These are phyloP conservation scores for Dipodomys merriami DNA, from an alignment of 2,113 vertebrate genomes.

Conservation along the genomic window DNA sequence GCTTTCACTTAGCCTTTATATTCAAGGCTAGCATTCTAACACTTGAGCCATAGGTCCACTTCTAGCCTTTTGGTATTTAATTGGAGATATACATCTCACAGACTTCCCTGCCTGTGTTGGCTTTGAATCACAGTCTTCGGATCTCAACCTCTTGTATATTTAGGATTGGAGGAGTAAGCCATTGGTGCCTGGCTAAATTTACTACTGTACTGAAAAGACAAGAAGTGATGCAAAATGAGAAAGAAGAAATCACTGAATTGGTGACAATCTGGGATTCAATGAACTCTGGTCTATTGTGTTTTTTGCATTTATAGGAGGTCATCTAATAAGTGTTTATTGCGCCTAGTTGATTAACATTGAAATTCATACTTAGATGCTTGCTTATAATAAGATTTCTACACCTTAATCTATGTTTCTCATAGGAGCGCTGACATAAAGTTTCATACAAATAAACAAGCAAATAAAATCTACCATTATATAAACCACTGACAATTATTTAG, in stretches of 20 bases:
- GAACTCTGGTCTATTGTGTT: neutral
- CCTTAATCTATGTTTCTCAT: conserved; percentile 35
- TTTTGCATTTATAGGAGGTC: neutral
- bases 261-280: neutral
- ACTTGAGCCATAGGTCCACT: too few relatives aligned
- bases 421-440: conserved; percentile 68
- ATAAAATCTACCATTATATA: neutral
- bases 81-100: too few relatives aligned
- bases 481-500: conserved; percentile 38
- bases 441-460: conserved; percentile 37
- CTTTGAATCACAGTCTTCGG: too few relatives aligned
- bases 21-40: too few relatives aligned
- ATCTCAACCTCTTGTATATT: too few relatives aligned
- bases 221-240: neutral
- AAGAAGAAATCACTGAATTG: neutral
- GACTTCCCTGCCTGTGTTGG: too few relatives aligned
- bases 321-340: conserved; percentile 35
- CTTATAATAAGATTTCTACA: conserved; percentile 74
- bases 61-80: too few relatives aligned
- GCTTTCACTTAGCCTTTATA: too few relatives aligned
- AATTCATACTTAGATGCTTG: conserved; percentile 75
- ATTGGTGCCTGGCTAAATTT: neutral
- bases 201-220: neutral
- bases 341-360: conserved; percentile 64
- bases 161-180: too few relatives aligned